These are phyloP conservation scores for Tor tambroides DNA, from an alignment of 2,113 vertebrate genomes.

Conservation along the genomic window DNA sequence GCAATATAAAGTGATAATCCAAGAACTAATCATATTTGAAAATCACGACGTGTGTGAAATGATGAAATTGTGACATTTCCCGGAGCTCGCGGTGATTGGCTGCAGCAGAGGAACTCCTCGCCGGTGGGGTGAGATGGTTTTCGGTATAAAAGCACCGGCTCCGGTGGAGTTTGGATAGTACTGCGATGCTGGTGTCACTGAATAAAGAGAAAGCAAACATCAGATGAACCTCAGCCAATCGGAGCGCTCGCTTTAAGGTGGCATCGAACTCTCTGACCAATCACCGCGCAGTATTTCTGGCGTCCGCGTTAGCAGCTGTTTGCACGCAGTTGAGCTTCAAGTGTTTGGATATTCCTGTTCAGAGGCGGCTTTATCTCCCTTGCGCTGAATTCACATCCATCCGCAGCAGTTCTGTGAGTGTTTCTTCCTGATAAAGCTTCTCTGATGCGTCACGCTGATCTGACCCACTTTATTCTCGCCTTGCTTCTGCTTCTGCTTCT, in stretches of 20 bases:
- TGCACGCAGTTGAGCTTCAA: too few relatives aligned
- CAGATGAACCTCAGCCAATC: conserved; percentile 88
- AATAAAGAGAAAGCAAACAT: conserved; percentile 75
- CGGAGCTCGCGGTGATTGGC: background rate
- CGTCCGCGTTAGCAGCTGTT: background rate
- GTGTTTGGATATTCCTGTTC: too few relatives aligned
- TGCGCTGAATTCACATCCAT: too few relatives aligned
- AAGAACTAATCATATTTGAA: too few relatives aligned
- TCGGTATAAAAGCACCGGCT: background rate
- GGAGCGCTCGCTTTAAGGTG: conserved; percentile 70
- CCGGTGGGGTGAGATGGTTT: background rate
- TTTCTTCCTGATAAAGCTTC: too few relatives aligned
- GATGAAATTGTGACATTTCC: background rate
- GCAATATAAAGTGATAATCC: background rate
- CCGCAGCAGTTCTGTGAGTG: too few relatives aligned
- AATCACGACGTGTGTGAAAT: background rate
- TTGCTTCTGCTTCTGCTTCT: too few relatives aligned
- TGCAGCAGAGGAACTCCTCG: background rate
- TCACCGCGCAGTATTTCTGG: conserved; percentile 54
- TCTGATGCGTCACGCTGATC: too few relatives aligned
- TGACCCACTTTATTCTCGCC: too few relatives aligned
- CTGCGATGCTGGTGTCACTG: conserved; percentile 58
- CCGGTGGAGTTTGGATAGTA: background rate
- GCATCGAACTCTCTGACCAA: conserved; percentile 79
- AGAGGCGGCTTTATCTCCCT: too few relatives aligned